These are phyloP conservation scores for Catharus ustulatus DNA, from an alignment of 2,797 vertebrate species.

Conservation along the genomic window DNA sequence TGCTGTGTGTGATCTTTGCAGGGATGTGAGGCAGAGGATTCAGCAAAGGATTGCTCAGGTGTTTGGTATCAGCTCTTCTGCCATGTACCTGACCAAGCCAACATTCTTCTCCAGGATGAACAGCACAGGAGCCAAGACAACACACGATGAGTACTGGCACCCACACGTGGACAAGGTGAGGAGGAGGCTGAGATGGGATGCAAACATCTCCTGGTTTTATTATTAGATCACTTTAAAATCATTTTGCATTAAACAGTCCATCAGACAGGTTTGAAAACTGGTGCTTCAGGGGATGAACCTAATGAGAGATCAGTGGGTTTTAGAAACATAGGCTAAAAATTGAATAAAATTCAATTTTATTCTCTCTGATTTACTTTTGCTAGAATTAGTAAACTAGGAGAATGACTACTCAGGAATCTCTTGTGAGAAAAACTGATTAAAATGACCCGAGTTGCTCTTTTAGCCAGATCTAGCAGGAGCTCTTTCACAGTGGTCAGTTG, in stretches of 20 bases:
- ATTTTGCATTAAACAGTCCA: not conserved
- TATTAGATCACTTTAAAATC: not conserved
- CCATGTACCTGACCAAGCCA: slow-evolving; percentile 92
- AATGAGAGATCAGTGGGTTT: not conserved
- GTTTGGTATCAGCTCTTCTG: slow-evolving; percentile 82
- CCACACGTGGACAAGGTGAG: slow-evolving; percentile 94
- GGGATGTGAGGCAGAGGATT: slow-evolving; percentile 85
- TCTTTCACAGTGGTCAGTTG: not conserved
- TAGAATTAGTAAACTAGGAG: not conserved
- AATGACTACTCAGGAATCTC: not conserved
- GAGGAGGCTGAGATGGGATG: not conserved
- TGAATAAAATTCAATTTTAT: not conserved
- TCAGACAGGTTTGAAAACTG: not conserved
- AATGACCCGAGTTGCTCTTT: not conserved
- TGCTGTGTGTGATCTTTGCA: slow-evolving; percentile 28
- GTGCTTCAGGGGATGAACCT: not conserved
- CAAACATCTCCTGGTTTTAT: not conserved
- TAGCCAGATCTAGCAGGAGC: not conserved
- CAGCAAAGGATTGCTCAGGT: slow-evolving; percentile 86
- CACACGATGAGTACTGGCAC: slow-evolving; percentile 97
- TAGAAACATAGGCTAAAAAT: not conserved
- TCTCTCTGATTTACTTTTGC: not conserved
- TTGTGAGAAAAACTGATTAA: not conserved
- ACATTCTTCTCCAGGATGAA: slow-evolving; percentile 99
- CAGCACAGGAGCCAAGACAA: slow-evolving; percentile 86